Conservation (phyloP, 2,888 invertebrate genomes). For the Margaritifera margaritifera region DNA sequence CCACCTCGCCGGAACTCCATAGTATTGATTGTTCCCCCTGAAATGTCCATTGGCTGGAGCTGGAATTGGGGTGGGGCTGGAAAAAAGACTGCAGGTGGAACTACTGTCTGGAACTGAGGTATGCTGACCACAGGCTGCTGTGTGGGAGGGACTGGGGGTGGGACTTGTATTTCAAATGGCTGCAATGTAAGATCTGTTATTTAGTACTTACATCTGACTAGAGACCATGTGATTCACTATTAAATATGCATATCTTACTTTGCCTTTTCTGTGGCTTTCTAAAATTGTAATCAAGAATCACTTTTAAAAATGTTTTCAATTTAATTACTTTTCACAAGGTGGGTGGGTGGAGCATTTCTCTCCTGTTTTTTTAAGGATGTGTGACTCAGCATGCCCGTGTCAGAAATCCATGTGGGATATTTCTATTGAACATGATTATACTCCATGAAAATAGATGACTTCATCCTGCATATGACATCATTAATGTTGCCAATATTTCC, state of each 20-base stretch:
- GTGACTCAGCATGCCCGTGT: too few relatives aligned
- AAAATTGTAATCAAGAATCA: too few relatives aligned
- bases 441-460: too few relatives aligned
- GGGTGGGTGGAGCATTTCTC: too few relatives aligned
- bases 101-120: constrained; percentile 31
- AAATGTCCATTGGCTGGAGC: constrained; percentile 13
- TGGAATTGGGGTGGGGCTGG: constrained; percentile 27
- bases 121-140: constrained; percentile 22
- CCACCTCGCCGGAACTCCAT: constrained; percentile 62
- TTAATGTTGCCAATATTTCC: too few relatives aligned
- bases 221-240: neutral
- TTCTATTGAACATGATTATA: too few relatives aligned
- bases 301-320: too few relatives aligned
- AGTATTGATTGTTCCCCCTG: constrained; percentile 32
- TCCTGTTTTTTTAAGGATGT: too few relatives aligned
- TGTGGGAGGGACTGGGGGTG: constrained; percentile 10
- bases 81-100: constrained; percentile 38
- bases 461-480: too few relatives aligned
- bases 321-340: too few relatives aligned
- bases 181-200: neutral
- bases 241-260: neutral
- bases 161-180: constrained; percentile 8
- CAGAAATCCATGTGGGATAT: too few relatives aligned
- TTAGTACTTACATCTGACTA: neutral
- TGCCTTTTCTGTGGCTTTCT: too few relatives aligned